phyloP scores from a whole-genome alignment of 2,888 invertebrate species.

The Notocelia uddmanniana region DNA sequence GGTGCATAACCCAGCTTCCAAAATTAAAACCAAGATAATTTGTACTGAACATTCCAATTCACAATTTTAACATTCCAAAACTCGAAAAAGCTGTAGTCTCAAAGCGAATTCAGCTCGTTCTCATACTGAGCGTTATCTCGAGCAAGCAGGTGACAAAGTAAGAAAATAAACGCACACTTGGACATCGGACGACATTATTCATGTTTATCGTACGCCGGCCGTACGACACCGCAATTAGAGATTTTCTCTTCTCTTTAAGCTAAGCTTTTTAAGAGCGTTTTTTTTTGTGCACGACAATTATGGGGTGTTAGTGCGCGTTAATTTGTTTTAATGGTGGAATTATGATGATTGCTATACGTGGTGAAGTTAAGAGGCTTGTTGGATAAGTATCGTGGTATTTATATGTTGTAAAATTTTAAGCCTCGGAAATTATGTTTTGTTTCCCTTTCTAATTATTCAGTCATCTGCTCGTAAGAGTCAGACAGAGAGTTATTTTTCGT shows the following conservation, averaged over 20 bases:
- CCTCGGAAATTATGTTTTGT: too few relatives aligned
- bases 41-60: too few relatives aligned
- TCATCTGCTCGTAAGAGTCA: too few relatives aligned
- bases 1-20: too few relatives aligned
- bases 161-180: slow-evolving; percentile 78
- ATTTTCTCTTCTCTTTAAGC: slow-evolving; percentile 64
- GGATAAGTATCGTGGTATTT: neutral
- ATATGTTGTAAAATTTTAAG: neutral
- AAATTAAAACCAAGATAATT: too few relatives aligned
- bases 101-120: slow-evolving; percentile 45
- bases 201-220: slow-evolving; percentile 76
- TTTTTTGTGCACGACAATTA: slow-evolving; percentile 46
- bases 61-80: neutral
- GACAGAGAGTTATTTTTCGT: too few relatives aligned
- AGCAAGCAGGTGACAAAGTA: slow-evolving; percentile 77
- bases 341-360: neutral
- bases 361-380: neutral
- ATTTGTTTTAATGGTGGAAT: slow-evolving; percentile 25
- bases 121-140: slow-evolving; percentile 65
- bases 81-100: slow-evolving; percentile 17
- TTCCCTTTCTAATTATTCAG: too few relatives aligned
- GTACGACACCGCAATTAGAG: slow-evolving; percentile 79
- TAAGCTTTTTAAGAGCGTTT: slow-evolving; percentile 58
- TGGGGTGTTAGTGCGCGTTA: slow-evolving; percentile 37
- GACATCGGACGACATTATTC: slow-evolving; percentile 80